Base-by-base conservation (phyloP, 92 coral and sea anemone genomes). In the Montipora capitata region DNA sequence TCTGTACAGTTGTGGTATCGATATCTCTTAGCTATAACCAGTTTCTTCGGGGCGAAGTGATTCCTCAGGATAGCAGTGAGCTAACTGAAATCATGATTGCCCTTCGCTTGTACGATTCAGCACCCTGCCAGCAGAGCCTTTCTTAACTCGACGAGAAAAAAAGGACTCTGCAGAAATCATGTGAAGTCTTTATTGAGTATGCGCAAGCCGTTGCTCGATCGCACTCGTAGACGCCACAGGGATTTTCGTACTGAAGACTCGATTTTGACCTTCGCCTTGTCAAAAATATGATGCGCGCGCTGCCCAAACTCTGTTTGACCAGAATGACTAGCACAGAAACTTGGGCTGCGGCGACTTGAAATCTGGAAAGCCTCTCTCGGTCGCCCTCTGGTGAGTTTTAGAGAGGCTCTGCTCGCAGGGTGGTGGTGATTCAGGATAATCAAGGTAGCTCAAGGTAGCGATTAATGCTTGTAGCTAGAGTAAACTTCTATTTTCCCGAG, bases 401-500 rank as follows among this genome's bases (percentile, higher is more conserved):
- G 51, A 13, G 35, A 0, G 94, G 51, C 35, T 80, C 85, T 7
- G 38, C 68, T 11, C 79, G 79, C n/a, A 86, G 78, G 20, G 73
- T 86, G 62, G 85, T 90, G 2, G 87, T 91, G 35, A 70, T 65
- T 17, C 79, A 63, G 82, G 80, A 85, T 69, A 85, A 84, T 38
- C 85, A 74, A n/a, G 85, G 41, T 13, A 74, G 63, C 66, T 88
- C 92, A 6, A 81, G 77, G 75, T 89, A 83, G 51, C 88, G 85
- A 20, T 18, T 11, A 5, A 76, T 89, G 38, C 67, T 52, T 12
- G 79, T 13, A 42, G 61, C 61, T 16, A 54, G 78, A 7, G 27
- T 20, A 48, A 89, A 89, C 90, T 77, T 90, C 93, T 20, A 90
- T 83, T 74, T 85, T 90, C 5, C 90, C 93, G 35, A 90, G 42